Conservation (phyloP, 1,140 invertebrate genomes). For the Periplaneta americana region DNA sequence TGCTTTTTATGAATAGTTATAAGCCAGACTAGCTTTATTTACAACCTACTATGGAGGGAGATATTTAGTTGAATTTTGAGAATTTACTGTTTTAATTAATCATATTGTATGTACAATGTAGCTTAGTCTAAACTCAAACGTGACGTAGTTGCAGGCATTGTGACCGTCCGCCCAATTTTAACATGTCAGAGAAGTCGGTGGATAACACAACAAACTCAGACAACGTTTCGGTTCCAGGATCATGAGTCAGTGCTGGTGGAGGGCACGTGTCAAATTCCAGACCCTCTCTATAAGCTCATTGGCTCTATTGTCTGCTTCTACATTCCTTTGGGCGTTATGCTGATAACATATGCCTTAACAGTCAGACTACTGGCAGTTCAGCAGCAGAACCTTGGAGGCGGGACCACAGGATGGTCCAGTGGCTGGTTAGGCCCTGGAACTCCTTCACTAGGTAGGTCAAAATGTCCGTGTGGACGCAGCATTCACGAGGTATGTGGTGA, state of each 20-base stretch:
- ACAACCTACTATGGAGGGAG: too few relatives aligned
- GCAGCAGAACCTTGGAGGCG: conserved; percentile 61
- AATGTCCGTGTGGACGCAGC: too few relatives aligned
- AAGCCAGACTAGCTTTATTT: too few relatives aligned
- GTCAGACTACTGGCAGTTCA: conserved; percentile 74
- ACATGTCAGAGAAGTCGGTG: too few relatives aligned
- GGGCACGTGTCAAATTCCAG: conserved; percentile 78
- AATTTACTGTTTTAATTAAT: too few relatives aligned
- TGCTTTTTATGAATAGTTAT: too few relatives aligned
- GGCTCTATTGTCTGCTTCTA: conserved; percentile 94
- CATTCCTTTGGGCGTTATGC: conserved; percentile 91
- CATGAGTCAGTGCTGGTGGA: conserved; percentile 72
- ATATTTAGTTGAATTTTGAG: too few relatives aligned
- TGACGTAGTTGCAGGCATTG: too few relatives aligned
- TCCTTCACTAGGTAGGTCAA: conserved; percentile 9
- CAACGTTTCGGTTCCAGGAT: conserved; percentile 50
- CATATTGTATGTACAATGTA: too few relatives aligned
- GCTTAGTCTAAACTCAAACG: too few relatives aligned
- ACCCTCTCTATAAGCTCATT: conserved; percentile 85
- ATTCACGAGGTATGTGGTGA: too few relatives aligned
- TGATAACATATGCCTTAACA: conserved; percentile 87
- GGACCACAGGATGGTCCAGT: conserved; percentile 21
- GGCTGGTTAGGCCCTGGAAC: conserved; percentile 9
- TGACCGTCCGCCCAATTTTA: too few relatives aligned
- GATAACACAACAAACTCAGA: background rate